Evolutionary conservation across 2,888 invertebrate genomes (phyloP), one percentile per base, ranked within the genome.

Genomic region (Strigamia transsilvanica): DNA sequence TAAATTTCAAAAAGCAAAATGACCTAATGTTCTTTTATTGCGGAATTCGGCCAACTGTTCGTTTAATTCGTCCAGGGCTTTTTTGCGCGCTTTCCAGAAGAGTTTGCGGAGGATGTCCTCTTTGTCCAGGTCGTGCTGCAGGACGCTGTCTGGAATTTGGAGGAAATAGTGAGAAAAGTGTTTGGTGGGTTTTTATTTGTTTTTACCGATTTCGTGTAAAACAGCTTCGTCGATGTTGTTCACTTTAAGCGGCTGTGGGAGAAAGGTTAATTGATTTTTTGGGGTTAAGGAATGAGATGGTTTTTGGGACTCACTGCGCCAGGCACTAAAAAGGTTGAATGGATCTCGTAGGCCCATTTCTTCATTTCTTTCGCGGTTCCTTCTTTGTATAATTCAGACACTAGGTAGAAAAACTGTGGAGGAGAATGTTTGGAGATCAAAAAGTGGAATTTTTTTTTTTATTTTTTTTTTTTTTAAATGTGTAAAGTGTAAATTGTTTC

Each of bases 281-380:
- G n/a, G n/a, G n/a, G n/a, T n/a, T 12, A 73, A 13, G 3, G 15
- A 34, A 34, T 34, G 7, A 21, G 7, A 73, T 13, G n/a, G n/a
- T 13, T 73, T 12, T 12, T 73, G 46, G 83, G 85, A 91, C 91
- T 91, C 88, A 94, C 94, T 85, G 96, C 95, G 86, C 93, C 92
- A 83, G 96, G 97, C 86, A 96, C 94, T 83, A 97, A 90, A 90
- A 98, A 98, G 86, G 96, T 95, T 85, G 98, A 98, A 89, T 97
- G 97, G 87, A 99, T 97, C 91, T 99, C 99, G 90, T 98, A 99
- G 4, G 98, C 98, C 98, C 99, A 99, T 88, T 97, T 95, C 82
- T 96, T 92, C 92, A 98, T 94, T 87, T 99, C 97, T 89, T 95
- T 94, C 82, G 92, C 90, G 85, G 92, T 93, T 80, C 95, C 95